Conservation (phyloP, 2,797 vertebrate genomes). For the Enteromius treurensis region DNA sequence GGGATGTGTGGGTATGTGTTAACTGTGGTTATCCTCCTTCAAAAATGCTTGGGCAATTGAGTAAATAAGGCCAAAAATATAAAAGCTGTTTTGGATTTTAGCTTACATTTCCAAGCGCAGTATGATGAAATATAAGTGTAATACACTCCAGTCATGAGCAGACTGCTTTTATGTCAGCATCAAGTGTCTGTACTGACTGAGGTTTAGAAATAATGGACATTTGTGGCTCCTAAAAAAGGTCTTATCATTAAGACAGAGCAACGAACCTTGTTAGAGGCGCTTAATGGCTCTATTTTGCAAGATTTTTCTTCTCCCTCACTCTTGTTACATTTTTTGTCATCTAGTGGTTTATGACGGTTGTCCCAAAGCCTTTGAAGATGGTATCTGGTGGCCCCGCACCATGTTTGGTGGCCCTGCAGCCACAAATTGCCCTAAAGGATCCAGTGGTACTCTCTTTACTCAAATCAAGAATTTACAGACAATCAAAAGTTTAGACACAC, state of each 20-base stretch:
- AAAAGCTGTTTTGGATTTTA: neutral
- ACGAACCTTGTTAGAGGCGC: slow-evolving; percentile 10
- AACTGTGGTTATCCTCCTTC: neutral
- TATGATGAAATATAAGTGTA: slow-evolving; percentile 33
- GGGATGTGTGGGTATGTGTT: slow-evolving; percentile 84
- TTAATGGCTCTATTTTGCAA: slow-evolving; percentile 30
- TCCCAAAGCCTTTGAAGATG: slow-evolving; percentile 84
- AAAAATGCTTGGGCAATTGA: neutral
- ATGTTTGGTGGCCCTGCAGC: slow-evolving; percentile 86
- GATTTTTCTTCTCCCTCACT: neutral
- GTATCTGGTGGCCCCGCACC: slow-evolving; percentile 91
- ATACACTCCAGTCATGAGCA: neutral
- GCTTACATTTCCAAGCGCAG: neutral
- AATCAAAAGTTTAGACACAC: neutral
- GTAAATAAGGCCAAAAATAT: neutral
- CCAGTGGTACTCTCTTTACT: slow-evolving; percentile 71
- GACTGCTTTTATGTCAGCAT: slow-evolving; percentile 35
- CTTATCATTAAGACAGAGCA: slow-evolving; percentile 17
- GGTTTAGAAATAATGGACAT: slow-evolving; percentile 21
- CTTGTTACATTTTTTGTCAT: neutral
- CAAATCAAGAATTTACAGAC: neutral
- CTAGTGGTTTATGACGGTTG: slow-evolving; percentile 88
- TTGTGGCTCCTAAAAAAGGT: neutral
- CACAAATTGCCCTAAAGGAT: slow-evolving; percentile 86
- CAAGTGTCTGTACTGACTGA: slow-evolving; percentile 17